Base-by-base conservation (phyloP, 2,797 vertebrate species). In the Sphaeramia orbicularis region DNA sequence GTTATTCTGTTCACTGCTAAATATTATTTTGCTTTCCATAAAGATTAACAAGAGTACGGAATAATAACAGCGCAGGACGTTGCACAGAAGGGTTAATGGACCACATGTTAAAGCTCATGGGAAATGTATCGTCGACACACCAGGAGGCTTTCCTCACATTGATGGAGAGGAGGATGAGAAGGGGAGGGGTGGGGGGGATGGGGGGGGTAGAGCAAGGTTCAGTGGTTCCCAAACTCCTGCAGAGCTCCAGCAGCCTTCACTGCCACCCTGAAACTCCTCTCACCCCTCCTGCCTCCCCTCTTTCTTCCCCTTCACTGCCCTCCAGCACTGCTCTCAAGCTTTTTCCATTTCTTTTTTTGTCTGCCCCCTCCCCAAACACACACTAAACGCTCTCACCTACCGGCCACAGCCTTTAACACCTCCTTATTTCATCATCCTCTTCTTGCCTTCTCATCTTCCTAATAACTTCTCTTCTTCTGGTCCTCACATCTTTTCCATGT, bases 171-270 rank as follows among this genome's bases (percentile, higher is more conserved):
- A 77, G 72, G 72, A 44, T 38, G 45, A 80, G 80, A 60, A 62
- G 65, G 66, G 74, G 75, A 58, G 56, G 56, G 49, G 21, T 15
- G 57, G 67, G 66, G 65, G 70, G 74, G 66, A n/a, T n/a, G n/a
- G n/a, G 50, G 15, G 67, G 61, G 73, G 24, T 61, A 63, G 51
- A 68, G 65, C 77, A 91, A 83, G 89, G 86, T 91, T 90, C 86
- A 90, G 81, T 87, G 86, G 78, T 90, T 92, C 87, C 86, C 87
- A 89, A 92, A 88, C 87, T 89, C 89, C 89, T 87, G 89, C 81
- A 69, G 90, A 83, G 89, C 85, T 87, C 88, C 88, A 84, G 82
- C 86, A 78, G 85, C 72, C 83, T 80, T 79, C 75, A 77, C 79
- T 83, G 81, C 84, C 91, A 86, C 79, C 81, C 86, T 81, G 69